phyloP scores from a whole-genome alignment of 2,797 vertebrate species.

The Momotus momota region DNA sequence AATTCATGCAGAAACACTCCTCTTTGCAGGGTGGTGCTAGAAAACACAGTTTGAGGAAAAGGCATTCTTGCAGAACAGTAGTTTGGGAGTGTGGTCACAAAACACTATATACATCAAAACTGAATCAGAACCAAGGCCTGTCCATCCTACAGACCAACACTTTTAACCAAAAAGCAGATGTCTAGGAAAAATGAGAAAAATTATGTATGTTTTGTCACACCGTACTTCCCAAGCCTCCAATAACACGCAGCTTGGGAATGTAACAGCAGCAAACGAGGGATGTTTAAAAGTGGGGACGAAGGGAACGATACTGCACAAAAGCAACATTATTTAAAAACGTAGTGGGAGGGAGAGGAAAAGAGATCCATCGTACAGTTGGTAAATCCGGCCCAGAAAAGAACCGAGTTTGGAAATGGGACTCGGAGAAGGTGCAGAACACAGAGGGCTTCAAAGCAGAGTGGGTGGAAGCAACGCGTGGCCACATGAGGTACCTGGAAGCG shows the following conservation, averaged over 20 bases:
- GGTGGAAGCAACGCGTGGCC: rapidly evolving
- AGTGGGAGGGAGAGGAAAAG: neutral
- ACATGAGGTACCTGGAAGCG: rapidly evolving
- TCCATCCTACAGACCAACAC: neutral
- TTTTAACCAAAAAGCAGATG: neutral
- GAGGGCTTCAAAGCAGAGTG: rapidly evolving
- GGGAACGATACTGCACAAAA: neutral
- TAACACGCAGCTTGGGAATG: rapidly evolving
- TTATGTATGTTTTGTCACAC: neutral
- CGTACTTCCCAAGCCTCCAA: neutral
- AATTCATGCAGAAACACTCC: neutral
- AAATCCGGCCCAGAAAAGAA: neutral
- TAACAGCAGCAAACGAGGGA: neutral
- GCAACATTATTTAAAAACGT: neutral
- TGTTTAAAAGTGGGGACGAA: neutral
- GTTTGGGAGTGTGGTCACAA: neutral
- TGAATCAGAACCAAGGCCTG: neutral
- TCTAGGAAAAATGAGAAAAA: neutral
- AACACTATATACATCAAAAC: neutral
- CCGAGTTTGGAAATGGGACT: neutral
- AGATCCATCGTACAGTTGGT: neutral
- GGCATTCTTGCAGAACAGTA: neutral
- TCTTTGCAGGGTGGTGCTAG: neutral
- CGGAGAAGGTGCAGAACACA: neutral
- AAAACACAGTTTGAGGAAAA: neutral